Conservation (phyloP, 2,113 vertebrate genomes). For the Lonchura striata region DNA sequence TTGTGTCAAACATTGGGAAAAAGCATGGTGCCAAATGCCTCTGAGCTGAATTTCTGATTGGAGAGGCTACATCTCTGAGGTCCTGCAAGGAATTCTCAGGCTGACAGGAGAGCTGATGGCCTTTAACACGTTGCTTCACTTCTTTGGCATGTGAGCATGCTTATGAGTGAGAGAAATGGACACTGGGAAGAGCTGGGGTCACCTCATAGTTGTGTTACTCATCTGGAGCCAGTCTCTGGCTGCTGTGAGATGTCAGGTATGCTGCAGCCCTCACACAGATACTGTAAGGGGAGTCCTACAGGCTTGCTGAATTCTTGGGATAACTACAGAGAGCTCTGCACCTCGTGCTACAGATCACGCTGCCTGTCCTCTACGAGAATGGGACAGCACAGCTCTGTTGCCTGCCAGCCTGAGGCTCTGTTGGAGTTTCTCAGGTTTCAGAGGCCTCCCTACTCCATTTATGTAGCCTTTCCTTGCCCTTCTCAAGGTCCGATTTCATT, state of each 20-base stretch:
- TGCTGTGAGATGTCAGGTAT: not conserved
- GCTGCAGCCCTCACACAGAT: not conserved
- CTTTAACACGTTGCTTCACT: not conserved
- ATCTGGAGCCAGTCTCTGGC: not conserved
- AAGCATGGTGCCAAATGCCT: not conserved
- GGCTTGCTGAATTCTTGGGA: conserved; percentile 18
- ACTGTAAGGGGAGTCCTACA: not conserved
- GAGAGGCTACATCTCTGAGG: not conserved
- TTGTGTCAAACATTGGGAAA: not conserved
- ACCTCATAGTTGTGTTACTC: not conserved
- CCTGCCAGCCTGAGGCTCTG: not conserved
- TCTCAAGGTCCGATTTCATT: conserved; percentile 26
- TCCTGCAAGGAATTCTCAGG: not conserved
- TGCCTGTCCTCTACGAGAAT: not conserved
- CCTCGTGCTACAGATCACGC: conserved; percentile 41
- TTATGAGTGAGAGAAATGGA: not conserved
- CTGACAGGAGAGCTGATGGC: conserved; percentile 10
- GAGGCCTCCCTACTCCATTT: not conserved
- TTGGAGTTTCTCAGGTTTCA: conserved; percentile 14
- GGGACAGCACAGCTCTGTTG: not conserved
- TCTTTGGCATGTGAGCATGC: not conserved
- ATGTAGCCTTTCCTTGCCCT: conserved; percentile 8
- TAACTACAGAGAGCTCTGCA: conserved; percentile 4
- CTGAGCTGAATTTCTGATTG: not conserved
- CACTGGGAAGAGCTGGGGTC: not conserved